A percentile compares a stretch with the other conserved stretches of the same genome.
Evolutionary conservation across 2,797 vertebrate species (phyloP).

Genomic region (Eulemur rubriventer): DNA sequence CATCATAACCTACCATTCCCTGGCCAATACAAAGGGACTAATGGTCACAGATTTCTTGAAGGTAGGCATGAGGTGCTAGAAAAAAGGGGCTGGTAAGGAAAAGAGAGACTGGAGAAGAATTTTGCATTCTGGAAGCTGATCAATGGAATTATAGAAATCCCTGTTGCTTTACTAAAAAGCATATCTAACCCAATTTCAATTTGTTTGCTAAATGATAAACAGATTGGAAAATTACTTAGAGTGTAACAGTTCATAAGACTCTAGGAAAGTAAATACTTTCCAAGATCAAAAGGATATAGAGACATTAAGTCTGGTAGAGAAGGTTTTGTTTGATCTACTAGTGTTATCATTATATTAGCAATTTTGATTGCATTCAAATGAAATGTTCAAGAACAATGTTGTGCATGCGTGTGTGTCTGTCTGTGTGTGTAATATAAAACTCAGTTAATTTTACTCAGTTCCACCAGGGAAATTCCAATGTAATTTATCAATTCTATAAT

Average conservation of each 20-base stretch:
- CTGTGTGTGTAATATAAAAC: conserved; percentile 60
- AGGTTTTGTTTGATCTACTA: conserved; percentile 42
- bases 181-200: conserved; percentile 12
- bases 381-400: conserved; percentile 64
- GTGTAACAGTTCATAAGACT: neutral
- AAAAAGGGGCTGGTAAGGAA: neutral
- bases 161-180: neutral
- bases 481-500: conserved; percentile 74
- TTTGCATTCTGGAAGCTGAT: neutral
- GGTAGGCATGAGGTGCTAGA: neutral
- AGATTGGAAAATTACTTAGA: conserved; percentile 24
- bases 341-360: conserved; percentile 57
- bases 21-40: fast-evolving
- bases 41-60: neutral
- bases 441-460: conserved; percentile 71
- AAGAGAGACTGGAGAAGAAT: neutral
- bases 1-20: neutral
- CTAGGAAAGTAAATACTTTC: neutral
- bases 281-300: conserved; percentile 14
- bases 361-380: conserved; percentile 61
- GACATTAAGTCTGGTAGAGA: conserved; percentile 28
- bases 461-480: conserved; percentile 72
- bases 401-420: conserved; percentile 32
- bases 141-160: neutral
- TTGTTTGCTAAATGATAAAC: conserved; percentile 48